phyloP scores from a whole-genome alignment of 53 echinoderm and acorn worm genomes.

The Glandiceps talaboti region DNA sequence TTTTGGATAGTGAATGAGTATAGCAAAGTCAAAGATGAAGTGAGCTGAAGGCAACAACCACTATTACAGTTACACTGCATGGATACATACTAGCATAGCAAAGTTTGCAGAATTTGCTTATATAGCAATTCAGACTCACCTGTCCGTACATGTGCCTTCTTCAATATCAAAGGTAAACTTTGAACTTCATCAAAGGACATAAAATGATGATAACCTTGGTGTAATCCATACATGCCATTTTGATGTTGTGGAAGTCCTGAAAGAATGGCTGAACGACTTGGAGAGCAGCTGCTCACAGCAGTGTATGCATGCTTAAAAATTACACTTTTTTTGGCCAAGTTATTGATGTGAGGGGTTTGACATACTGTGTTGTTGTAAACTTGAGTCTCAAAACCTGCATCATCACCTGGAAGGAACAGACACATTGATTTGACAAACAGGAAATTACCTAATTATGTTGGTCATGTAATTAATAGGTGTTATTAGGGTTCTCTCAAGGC shows the following conservation, averaged over 20 bases:
- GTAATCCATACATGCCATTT: conserved; percentile 91
- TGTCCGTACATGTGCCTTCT: conserved; percentile 54
- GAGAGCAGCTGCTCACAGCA: conserved; percentile 92
- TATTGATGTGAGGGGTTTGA: conserved; percentile 58
- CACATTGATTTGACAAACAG: too few species aligned
- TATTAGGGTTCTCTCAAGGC: too few species aligned
- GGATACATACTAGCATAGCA: too few species aligned
- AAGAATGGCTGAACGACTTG: conserved; percentile 83
- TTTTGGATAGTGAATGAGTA: too few species aligned
- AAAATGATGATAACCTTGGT: conserved; percentile 68
- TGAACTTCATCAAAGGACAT: conserved; percentile 66
- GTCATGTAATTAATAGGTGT: too few species aligned
- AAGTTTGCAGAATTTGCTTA: too few species aligned
- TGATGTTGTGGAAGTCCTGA: conserved; percentile 91
- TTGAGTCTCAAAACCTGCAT: conserved; percentile 67
- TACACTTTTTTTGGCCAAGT: conserved; percentile 46
- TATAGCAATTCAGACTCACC: conserved; percentile 36
- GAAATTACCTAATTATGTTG: too few species aligned
- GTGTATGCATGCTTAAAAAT: conserved; percentile 83
- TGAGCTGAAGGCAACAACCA: too few species aligned
- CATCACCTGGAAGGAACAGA: conserved; percentile 30
- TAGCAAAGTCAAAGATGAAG: too few species aligned
- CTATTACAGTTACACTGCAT: too few species aligned
- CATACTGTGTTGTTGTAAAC: conserved; percentile 86
- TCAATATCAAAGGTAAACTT: conserved; percentile 60